These are phyloP conservation scores for Lobophora halterata DNA, from an alignment of 2,888 invertebrate genomes.

Conservation along the genomic window DNA sequence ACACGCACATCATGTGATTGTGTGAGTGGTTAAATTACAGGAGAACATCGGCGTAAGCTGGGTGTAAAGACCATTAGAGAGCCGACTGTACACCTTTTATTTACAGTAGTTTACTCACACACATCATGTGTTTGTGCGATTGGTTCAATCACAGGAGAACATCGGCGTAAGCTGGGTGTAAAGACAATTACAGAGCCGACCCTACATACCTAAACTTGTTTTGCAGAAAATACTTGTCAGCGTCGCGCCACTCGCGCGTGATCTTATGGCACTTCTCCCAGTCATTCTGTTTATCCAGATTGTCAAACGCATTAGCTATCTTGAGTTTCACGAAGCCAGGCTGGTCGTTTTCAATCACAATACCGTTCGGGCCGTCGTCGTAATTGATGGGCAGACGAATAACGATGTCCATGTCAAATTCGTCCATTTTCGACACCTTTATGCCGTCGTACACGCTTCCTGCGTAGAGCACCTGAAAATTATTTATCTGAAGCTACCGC, in stretches of 20 bases:
- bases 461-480: conserved; percentile 60
- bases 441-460: conserved; percentile 83
- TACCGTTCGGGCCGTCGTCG: conserved; percentile 53
- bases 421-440: conserved; percentile 80
- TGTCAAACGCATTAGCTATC: conserved; percentile 56
- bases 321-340: conserved; percentile 73
- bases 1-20: too few species aligned
- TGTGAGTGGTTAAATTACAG: too few species aligned
- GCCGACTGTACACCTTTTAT: too few species aligned
- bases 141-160: too few species aligned
- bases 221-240: conserved; percentile 68
- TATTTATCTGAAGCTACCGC: too few species aligned
- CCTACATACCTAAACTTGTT: conserved; percentile 46
- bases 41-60: too few species aligned
- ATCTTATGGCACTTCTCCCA: conserved; percentile 64
- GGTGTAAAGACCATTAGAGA: too few species aligned
- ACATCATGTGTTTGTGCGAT: too few species aligned
- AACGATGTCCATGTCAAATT: conserved; percentile 82
- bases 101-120: too few species aligned
- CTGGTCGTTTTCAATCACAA: conserved; percentile 57
- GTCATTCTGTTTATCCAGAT: conserved; percentile 55
- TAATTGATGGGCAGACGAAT: conserved; percentile 75
- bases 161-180: too few species aligned
- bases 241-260: conserved; percentile 66
- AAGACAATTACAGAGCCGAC: too few species aligned